phyloP scores from a whole-genome alignment of 2,113 vertebrate genomes.

The Urocolius indicus region DNA sequence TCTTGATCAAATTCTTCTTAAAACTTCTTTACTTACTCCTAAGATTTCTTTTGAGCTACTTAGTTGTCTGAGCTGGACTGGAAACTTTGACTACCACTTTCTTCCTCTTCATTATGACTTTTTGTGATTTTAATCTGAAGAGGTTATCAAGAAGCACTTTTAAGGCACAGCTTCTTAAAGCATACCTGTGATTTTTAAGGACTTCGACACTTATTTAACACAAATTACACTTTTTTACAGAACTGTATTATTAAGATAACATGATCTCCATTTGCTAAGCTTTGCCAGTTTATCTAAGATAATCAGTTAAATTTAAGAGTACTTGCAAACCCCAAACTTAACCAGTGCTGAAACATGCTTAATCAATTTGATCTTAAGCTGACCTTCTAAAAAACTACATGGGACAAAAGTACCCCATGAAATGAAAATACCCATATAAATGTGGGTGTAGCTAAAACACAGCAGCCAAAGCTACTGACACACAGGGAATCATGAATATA shows the following conservation, averaged over 20 bases:
- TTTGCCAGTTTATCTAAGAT: not conserved
- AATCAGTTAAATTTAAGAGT: not conserved
- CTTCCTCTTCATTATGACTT: not conserved
- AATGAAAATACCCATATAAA: not conserved
- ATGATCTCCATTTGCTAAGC: not conserved
- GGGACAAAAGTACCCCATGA: not conserved
- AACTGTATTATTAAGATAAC: not conserved
- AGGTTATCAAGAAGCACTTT: not conserved
- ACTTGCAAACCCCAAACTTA: not conserved
- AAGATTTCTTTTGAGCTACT: not conserved
- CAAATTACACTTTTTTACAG: not conserved
- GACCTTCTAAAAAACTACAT: not conserved
- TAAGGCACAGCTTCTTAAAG: not conserved
- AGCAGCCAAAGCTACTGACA: not conserved
- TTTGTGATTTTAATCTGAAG: not conserved
- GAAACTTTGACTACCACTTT: not conserved
- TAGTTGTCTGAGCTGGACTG: not conserved
- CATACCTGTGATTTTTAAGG: not conserved
- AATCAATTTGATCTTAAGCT: not conserved
- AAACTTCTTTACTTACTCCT: not conserved
- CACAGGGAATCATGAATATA: not conserved
- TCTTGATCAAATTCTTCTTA: not conserved
- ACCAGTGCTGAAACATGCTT: rapidly evolving
- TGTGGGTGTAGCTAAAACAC: not conserved
- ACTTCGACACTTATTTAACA: not conserved